Conservation (phyloP, 2,113 vertebrate species). For the Origma solitaria region DNA sequence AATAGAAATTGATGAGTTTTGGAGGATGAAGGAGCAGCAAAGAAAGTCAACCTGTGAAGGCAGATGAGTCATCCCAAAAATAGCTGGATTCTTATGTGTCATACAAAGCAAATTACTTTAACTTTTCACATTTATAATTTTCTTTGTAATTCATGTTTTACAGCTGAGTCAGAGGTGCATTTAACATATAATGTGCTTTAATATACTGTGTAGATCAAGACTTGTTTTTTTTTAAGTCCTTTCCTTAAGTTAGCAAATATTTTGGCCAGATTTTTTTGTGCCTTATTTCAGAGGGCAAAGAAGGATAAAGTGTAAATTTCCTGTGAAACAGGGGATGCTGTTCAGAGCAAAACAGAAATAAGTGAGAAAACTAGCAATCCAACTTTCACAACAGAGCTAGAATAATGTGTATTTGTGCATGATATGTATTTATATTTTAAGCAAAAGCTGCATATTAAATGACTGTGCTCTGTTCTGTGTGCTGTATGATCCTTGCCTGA, state of each 20-base stretch:
- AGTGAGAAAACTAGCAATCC: neutral
- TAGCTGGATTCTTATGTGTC: neutral
- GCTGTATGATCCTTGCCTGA: neutral
- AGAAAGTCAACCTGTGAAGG: neutral
- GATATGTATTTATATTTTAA: neutral
- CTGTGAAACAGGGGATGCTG: neutral
- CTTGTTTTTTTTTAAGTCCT: neutral
- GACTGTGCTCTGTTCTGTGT: neutral
- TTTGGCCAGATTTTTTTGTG: neutral
- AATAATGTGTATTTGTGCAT: neutral
- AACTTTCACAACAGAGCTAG: neutral
- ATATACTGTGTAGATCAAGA: neutral
- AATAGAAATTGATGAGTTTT: neutral
- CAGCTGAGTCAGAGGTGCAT: neutral
- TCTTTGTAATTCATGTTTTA: neutral
- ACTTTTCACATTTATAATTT: neutral
- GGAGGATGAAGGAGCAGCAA: neutral
- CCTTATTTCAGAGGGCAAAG: neutral
- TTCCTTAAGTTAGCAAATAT: neutral
- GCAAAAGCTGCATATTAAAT: neutral
- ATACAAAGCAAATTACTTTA: neutral
- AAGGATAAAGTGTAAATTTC: neutral
- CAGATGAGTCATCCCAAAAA: neutral
- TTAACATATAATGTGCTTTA: neutral
- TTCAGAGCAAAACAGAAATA: neutral